phyloP scores from a whole-genome alignment of 2,113 vertebrate species.

The Alligator sinensis region DNA sequence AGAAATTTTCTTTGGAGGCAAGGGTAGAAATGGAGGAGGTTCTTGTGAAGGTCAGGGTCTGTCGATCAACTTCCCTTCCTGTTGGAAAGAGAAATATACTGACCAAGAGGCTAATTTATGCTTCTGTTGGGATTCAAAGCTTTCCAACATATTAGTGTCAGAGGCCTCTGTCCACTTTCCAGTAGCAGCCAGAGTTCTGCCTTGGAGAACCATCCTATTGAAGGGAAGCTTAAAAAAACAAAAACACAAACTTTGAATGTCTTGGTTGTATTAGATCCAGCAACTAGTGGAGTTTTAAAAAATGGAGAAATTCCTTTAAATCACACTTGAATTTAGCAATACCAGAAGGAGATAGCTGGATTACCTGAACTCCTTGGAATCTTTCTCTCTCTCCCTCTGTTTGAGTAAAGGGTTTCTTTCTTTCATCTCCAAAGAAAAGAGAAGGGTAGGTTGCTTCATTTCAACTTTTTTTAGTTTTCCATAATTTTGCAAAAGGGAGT shows the following conservation, averaged over 20 bases:
- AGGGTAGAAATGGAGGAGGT: constrained; percentile 53
- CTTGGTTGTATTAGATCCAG: constrained; percentile 52
- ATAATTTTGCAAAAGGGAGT: accelerated
- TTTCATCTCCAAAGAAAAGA: not conserved
- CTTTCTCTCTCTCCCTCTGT: not conserved
- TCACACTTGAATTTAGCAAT: not conserved
- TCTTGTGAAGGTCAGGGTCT: constrained; percentile 32
- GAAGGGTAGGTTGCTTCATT: not conserved
- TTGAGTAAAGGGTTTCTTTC: constrained; percentile 13
- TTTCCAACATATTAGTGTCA: accelerated
- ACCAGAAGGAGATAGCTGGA: no score
- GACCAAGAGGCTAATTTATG: not conserved
- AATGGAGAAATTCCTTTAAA: constrained; percentile 61
- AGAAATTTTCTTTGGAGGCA: not conserved
- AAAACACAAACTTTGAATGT: constrained; percentile 1
- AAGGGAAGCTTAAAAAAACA: constrained; percentile 2
- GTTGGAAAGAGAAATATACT: not conserved
- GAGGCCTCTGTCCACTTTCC: accelerated
- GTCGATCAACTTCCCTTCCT: not conserved
- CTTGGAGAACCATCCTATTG: not conserved
- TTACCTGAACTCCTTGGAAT: not conserved
- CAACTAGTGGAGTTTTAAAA: constrained; percentile 56
- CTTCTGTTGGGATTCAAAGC: not conserved
- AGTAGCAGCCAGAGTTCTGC: not conserved
- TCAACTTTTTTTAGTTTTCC: not conserved